Conservation (phyloP, 2,888 invertebrate genomes). For the Dicyrtoma fusca region DNA sequence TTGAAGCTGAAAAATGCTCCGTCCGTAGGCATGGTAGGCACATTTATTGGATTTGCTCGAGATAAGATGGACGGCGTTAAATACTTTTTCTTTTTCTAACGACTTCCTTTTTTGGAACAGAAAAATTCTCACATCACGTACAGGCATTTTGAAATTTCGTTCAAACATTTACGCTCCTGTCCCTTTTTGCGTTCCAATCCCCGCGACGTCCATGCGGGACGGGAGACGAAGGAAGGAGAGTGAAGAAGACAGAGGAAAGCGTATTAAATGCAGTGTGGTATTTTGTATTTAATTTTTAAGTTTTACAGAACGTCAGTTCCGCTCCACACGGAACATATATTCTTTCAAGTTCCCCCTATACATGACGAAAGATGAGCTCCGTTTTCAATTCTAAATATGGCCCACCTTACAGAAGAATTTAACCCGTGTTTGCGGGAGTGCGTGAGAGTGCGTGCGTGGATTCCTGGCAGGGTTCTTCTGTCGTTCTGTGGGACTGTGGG, state of each 20-base stretch:
- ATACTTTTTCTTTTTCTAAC: too few relatives aligned
- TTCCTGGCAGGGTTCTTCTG: neutral
- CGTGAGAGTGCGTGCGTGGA: neutral
- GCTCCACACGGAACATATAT: neutral
- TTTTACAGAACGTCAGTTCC: too few relatives aligned
- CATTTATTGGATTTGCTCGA: too few relatives aligned
- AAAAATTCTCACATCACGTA: too few relatives aligned
- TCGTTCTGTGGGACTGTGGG: too few relatives aligned
- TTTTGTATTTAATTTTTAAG: too few relatives aligned
- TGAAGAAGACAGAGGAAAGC: neutral
- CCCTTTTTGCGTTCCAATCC: neutral
- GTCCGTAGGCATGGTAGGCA: too few relatives aligned
- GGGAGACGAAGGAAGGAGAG: neutral
- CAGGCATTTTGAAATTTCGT: too few relatives aligned
- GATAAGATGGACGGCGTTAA: too few relatives aligned
- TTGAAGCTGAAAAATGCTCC: too few relatives aligned
- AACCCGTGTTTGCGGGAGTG: neutral
- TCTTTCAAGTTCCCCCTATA: neutral
- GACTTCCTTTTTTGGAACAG: too few relatives aligned
- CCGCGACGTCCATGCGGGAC: neutral
- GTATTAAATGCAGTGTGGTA: too few relatives aligned
- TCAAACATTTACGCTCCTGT: neutral
- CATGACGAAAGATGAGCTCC: conserved; percentile 26
- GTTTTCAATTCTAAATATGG: conserved; percentile 25
- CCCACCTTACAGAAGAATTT: conserved; percentile 11